Percentiles rank a stretch among this genome's conserved stretches.
phyloP scores from a whole-genome alignment of 2,113 vertebrate species.

The Puntigrus tetrazona region DNA sequence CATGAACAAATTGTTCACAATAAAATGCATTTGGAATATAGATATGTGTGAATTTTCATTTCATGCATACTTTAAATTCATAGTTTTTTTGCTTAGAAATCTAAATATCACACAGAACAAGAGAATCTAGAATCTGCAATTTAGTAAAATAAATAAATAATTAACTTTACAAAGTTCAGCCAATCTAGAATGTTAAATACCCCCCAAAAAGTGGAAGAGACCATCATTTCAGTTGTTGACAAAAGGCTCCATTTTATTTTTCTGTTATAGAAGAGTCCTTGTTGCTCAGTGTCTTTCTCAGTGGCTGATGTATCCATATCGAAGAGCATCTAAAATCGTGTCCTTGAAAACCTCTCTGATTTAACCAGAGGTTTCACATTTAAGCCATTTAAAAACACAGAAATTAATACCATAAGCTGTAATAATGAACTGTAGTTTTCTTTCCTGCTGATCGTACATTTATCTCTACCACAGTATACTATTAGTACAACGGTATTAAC shows the following conservation, averaged over 20 bases:
- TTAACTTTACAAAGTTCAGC: neutral
- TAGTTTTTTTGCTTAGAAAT: neutral
- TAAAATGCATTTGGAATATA: neutral
- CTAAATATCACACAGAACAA: neutral
- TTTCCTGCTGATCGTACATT: constrained; percentile 1
- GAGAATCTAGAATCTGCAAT: neutral
- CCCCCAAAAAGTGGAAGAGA: constrained; percentile 10
- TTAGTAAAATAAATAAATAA: neutral
- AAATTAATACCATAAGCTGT: constrained; percentile 27
- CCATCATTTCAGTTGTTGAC: constrained; percentile 5
- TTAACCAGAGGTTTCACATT: neutral
- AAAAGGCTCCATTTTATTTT: constrained; percentile 39
- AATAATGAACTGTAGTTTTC: constrained; percentile 10
- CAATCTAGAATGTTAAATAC: neutral
- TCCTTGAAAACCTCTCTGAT: neutral
- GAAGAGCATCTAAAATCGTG: neutral
- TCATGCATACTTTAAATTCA: neutral
- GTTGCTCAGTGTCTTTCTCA: neutral
- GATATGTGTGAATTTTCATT: neutral
- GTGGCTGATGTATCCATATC: neutral
- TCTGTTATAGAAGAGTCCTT: neutral
- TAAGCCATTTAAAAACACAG: neutral
- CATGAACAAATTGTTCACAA: neutral
- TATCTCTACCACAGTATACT: neutral
- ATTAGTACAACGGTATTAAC: constrained; percentile 31